phyloP scores from a whole-genome alignment of 2,888 invertebrate genomes.

The Pachymerium ferrugineum region DNA sequence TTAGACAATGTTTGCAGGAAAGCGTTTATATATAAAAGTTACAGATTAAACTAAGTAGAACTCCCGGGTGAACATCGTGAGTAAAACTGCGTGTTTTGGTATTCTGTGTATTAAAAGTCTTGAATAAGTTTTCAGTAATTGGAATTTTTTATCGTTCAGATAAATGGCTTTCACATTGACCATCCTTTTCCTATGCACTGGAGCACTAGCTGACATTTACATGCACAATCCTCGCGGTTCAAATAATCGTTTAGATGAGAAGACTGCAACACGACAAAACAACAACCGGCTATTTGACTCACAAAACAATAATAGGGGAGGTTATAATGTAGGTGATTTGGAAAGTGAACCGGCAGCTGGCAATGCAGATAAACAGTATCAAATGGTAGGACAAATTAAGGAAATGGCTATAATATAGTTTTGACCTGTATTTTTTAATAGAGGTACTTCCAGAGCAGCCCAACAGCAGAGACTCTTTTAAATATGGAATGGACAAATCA shows the following conservation, averaged over 20 bases:
- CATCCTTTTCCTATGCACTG: background rate
- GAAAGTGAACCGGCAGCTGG: background rate
- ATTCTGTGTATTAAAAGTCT: too few relatives aligned
- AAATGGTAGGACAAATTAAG: conserved; percentile 1
- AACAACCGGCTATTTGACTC: conserved; percentile 28
- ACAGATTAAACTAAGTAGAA: too few relatives aligned
- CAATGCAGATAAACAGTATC: conserved; percentile 23
- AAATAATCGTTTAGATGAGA: conserved; percentile 20
- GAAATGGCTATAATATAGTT: background rate
- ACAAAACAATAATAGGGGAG: conserved; percentile 28
- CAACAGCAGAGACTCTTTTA: background rate
- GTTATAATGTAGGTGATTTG: conserved; percentile 31
- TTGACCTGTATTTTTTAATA: background rate
- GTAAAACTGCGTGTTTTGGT: too few relatives aligned
- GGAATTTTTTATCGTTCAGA: background rate
- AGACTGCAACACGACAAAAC: background rate
- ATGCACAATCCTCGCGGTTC: conserved; percentile 31
- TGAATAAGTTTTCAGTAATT: too few relatives aligned
- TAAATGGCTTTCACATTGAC: background rate
- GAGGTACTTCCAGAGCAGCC: conserved; percentile 29
- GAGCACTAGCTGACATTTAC: conserved; percentile 16
- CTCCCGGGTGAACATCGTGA: too few relatives aligned
- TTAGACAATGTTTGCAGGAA: too few relatives aligned
- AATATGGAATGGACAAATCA: conserved; percentile 23
- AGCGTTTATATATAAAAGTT: too few relatives aligned